Percentiles rank a stretch among this genome's conserved stretches.
phyloP scores from a whole-genome alignment of 1,140 invertebrate genomes.

The Papilio polytes region DNA sequence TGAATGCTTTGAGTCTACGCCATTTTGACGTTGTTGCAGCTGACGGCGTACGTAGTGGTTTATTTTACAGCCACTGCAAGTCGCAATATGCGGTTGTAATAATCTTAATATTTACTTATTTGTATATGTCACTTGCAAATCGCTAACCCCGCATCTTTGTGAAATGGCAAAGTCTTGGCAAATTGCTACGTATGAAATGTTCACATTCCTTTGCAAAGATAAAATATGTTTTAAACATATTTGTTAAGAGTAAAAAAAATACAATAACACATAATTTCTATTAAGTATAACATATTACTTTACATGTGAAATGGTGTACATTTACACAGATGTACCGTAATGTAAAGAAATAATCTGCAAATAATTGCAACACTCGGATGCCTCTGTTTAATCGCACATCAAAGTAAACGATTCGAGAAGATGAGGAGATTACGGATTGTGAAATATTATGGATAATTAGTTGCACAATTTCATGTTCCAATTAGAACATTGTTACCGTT shows the following conservation, averaged over 20 bases:
- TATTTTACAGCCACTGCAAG: background rate
- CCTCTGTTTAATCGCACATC: slow-evolving; percentile 14
- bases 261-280: background rate
- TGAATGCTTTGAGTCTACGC: slow-evolving; percentile 20
- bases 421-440: slow-evolving; percentile 28
- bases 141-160: background rate
- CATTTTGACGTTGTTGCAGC: slow-evolving; percentile 12
- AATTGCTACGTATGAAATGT: background rate
- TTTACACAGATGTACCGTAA: slow-evolving; percentile 9
- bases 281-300: background rate
- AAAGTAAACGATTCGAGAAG: slow-evolving; percentile 30
- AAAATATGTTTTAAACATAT: background rate
- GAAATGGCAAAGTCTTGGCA: background rate
- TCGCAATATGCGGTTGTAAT: background rate
- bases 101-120: background rate
- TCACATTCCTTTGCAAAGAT: too few species aligned
- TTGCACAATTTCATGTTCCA: slow-evolving; percentile 23
- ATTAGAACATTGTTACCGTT: slow-evolving; percentile 9
- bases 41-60: slow-evolving; percentile 4
- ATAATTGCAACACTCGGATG: slow-evolving; percentile 23
- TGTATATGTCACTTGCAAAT: background rate
- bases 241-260: background rate
- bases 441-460: slow-evolving; percentile 28
- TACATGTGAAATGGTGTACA: background rate
- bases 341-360: slow-evolving; percentile 17